phyloP scores from a whole-genome alignment of 2,113 vertebrate genomes.

The Proteles cristata region DNA sequence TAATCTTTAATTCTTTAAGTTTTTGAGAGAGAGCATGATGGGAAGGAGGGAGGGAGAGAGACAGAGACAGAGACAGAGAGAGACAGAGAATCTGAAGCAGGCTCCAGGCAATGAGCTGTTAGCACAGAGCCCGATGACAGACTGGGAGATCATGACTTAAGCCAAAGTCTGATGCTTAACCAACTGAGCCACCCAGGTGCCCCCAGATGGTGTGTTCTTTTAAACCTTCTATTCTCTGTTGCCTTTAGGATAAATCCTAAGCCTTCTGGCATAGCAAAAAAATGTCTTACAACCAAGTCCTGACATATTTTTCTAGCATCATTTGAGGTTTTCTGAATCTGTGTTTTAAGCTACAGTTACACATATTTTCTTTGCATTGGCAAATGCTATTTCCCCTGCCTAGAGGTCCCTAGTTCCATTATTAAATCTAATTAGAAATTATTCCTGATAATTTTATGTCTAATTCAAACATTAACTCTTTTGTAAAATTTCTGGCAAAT shows the following conservation, averaged over 20 bases:
- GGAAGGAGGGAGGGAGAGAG: too few species aligned
- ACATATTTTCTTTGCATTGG: background rate
- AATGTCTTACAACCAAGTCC: background rate
- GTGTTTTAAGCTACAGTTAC: background rate
- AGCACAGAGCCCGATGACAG: too few species aligned
- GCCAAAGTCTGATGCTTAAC: too few species aligned
- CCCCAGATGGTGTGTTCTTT: background rate
- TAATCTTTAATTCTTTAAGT: too few species aligned
- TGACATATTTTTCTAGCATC: background rate
- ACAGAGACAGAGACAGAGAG: too few species aligned
- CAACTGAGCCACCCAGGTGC: too few species aligned
- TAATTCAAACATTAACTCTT: background rate
- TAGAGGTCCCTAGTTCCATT: background rate
- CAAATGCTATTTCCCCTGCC: background rate
- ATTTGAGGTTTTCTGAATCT: conserved; percentile 40
- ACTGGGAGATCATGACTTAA: too few species aligned
- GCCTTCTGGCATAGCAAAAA: background rate
- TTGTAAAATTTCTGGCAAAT: background rate
- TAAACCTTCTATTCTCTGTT: background rate
- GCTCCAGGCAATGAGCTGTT: too few species aligned
- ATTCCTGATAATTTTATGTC: background rate
- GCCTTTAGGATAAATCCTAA: background rate
- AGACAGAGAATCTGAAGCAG: too few species aligned
- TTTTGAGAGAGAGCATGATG: too few species aligned
- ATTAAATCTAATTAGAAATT: background rate